A percentile compares a stretch with the other conserved stretches of the same genome.
phyloP scores from a whole-genome alignment of 2,113 vertebrate species.

The Notiomystis cincta region DNA sequence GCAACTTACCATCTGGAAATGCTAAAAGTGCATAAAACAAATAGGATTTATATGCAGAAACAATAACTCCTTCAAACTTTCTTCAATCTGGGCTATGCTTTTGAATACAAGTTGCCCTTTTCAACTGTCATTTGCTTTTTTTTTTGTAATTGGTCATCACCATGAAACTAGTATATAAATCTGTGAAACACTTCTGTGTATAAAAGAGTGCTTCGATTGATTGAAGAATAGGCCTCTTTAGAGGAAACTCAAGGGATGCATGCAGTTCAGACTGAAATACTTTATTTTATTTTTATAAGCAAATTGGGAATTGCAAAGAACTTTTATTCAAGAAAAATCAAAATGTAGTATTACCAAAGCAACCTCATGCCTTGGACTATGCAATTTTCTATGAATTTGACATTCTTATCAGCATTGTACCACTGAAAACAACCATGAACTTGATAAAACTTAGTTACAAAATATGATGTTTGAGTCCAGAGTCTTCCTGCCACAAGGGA shows the following conservation, averaged over 20 bases:
- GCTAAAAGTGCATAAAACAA: constrained; percentile 24
- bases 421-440: neutral
- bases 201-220: neutral
- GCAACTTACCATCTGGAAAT: constrained; percentile 57
- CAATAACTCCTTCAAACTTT: neutral
- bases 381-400: neutral
- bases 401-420: rapidly evolving
- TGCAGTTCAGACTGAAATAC: neutral
- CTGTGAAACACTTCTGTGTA: neutral
- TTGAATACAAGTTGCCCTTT: neutral
- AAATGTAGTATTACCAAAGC: neutral
- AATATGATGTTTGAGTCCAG: neutral
- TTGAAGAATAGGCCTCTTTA: neutral
- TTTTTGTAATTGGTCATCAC: neutral
- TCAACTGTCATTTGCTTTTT: neutral
- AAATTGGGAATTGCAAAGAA: neutral
- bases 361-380: neutral
- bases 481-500: neutral
- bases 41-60: neutral
- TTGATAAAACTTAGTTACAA: neutral
- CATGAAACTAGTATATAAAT: neutral
- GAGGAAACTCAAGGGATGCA: neutral
- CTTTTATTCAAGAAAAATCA: neutral
- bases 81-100: neutral
- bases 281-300: neutral